These are phyloP conservation scores for Ophioninae sp. DNA, from an alignment of 2,888 invertebrate genomes.

Conservation along the genomic window DNA sequence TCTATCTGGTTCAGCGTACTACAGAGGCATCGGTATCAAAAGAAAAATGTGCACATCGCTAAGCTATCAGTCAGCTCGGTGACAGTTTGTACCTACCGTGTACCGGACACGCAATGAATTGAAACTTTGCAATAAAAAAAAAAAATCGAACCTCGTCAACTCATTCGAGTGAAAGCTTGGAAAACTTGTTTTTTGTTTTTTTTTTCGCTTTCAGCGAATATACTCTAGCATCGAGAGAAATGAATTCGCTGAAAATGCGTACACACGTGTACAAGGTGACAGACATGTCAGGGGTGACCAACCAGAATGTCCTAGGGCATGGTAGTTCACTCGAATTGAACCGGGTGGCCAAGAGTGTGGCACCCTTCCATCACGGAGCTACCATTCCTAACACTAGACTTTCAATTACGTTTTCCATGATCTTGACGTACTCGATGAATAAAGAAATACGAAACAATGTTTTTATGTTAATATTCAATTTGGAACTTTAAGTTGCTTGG, in stretches of 20 bases:
- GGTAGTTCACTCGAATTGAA: no score
- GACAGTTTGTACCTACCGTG: neutral
- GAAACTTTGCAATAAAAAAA: conserved; percentile 21
- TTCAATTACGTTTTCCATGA: no score
- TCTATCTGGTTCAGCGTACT: conserved; percentile 27
- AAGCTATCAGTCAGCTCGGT: conserved; percentile 2
- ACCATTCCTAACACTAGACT: no score
- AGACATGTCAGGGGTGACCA: neutral
- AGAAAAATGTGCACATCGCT: conserved; percentile 17
- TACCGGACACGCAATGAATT: conserved; percentile 18
- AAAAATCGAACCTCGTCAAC: conserved; percentile 26
- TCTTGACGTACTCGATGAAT: neutral
- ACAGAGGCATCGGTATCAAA: conserved; percentile 33
- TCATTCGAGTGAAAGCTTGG: conserved; percentile 48
- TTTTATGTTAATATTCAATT: neutral
- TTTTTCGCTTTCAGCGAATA: conserved; percentile 29
- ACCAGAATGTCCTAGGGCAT: neutral
- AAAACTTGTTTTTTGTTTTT: conserved; percentile 29
- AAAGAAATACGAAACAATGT: neutral
- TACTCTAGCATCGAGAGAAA: conserved; percentile 13
- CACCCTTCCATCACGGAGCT: no score
- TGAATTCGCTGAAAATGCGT: conserved; percentile 35
- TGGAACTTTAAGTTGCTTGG: neutral
- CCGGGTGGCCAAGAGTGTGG: no score
- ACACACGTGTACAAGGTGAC: no score